These are phyloP conservation scores for Myopa tessellatipennis DNA, from an alignment of 2,888 invertebrate species.

Conservation along the genomic window DNA sequence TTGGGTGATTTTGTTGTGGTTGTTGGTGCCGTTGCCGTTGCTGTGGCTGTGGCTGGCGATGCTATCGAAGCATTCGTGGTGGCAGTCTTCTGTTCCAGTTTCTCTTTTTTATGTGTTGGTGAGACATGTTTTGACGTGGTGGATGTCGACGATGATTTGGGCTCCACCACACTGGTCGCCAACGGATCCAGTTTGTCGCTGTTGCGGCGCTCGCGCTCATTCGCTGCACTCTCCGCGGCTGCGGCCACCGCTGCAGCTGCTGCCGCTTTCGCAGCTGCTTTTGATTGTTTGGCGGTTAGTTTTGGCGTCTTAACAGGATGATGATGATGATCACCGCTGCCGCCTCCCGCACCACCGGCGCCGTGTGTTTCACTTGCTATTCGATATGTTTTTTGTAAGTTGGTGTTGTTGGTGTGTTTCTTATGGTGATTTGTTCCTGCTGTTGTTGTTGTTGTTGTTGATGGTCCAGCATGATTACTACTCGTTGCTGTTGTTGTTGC, in stretches of 20 bases:
- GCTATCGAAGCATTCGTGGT: slow-evolving; percentile 43
- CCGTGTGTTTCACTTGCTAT: slow-evolving; percentile 44
- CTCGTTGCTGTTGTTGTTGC: slow-evolving; percentile 48
- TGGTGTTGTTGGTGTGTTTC: slow-evolving; percentile 42
- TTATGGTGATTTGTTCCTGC: slow-evolving; percentile 47
- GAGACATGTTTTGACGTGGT: slow-evolving; percentile 21
- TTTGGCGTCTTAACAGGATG: slow-evolving; percentile 41
- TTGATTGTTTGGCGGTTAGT: slow-evolving; percentile 51
- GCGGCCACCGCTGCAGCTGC: slow-evolving; percentile 48
- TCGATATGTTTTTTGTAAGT: slow-evolving; percentile 58
- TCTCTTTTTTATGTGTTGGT: slow-evolving; percentile 32
- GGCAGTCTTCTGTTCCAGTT: slow-evolving; percentile 44
- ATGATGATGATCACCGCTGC: not conserved
- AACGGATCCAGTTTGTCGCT: slow-evolving; percentile 46
- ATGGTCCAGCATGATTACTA: slow-evolving; percentile 47
- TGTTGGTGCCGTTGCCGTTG: slow-evolving; percentile 42
- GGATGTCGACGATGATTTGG: not conserved
- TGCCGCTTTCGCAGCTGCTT: slow-evolving; percentile 48
- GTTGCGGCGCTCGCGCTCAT: slow-evolving; percentile 45
- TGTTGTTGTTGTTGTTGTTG: slow-evolving; percentile 45
- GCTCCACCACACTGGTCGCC: slow-evolving; percentile 29
- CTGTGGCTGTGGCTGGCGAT: slow-evolving; percentile 39
- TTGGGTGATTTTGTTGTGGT: slow-evolving; percentile 37
- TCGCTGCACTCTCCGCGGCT: slow-evolving; percentile 45
- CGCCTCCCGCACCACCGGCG: slow-evolving; percentile 6